Base-by-base conservation (phyloP, 2,888 invertebrate species). In the Cheilosia grossa region DNA sequence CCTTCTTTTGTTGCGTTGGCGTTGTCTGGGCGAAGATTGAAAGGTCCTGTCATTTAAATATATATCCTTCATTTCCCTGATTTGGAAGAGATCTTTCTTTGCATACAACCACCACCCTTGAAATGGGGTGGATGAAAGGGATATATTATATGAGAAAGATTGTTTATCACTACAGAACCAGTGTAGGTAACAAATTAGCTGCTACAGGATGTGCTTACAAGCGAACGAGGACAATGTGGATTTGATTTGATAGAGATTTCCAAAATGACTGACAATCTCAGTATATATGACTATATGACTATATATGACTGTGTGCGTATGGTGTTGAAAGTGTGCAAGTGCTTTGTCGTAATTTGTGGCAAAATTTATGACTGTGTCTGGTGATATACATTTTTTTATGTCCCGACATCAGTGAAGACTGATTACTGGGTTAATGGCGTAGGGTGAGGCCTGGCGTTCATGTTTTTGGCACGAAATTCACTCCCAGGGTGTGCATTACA, bases 41-140 rank as follows among this genome's bases (percentile, higher is more conserved):
- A 80, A 85, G 85, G 85, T 77, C 85, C 81, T 85, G 85, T 85
- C 85, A 85, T 85, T 85, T 81, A 85, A 85, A 85, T 85, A 85
- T 85, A 85, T 85, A 85, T 85, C 81, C 85, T 85, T 85, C 85
- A 85, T 85, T 85, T 85, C 85, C 85, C 67, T 75, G 81, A 85
- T 85, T 80, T 67, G 61, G 63, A 72, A 77, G 70, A 77, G 67
- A 80, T 85, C 75, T 81, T 72, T 72, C 80, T 80, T 82, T 78
- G 82, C 82, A 78, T 82, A 72, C 47, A 54, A 47, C 58, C 37
- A 56, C 42, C 53, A 42, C 53, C 15, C 81, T 47, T 19, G 27
- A 72, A 56, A 78, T 72, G 42, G 78, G 78, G 72, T 67, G 82
- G 78, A 73, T 73, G 80, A 80, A 80, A 77, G 54, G 85, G 85